Evolutionary conservation across 1,140 invertebrate species (phyloP).

Genomic region (Wiebesia pumilae): DNA sequence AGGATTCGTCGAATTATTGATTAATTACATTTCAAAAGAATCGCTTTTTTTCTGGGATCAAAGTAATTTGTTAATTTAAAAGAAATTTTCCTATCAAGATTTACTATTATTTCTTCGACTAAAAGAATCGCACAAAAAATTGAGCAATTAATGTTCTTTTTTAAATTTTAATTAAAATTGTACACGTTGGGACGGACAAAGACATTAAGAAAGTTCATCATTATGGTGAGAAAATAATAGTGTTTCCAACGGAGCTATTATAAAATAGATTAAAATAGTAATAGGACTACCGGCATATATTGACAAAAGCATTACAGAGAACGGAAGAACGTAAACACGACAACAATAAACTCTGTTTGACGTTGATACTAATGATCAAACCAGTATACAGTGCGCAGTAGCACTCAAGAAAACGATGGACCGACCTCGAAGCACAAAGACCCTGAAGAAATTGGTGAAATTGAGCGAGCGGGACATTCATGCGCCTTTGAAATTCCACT

Average conservation of each 20-base stretch:
- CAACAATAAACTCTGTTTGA: slow-evolving; percentile 64
- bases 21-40: too few species aligned
- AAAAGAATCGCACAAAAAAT: too few species aligned
- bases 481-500: slow-evolving; percentile 61
- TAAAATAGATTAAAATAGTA: background rate
- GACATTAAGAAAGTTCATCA: background rate
- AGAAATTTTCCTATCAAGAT: too few species aligned
- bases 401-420: slow-evolving; percentile 61
- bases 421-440: slow-evolving; percentile 58
- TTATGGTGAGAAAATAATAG: background rate
- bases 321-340: slow-evolving; percentile 59
- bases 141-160: too few species aligned
- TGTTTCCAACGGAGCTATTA: background rate
- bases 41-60: too few species aligned
- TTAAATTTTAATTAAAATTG: too few species aligned
- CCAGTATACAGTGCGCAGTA: background rate
- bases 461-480: slow-evolving; percentile 65
- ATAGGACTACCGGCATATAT: background rate
- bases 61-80: too few species aligned
- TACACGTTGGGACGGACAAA: too few species aligned
- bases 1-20: too few species aligned
- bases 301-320: slow-evolving; percentile 8
- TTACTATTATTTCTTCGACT: too few species aligned
- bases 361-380: slow-evolving; percentile 65
- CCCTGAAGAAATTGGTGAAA: slow-evolving; percentile 67